Evolutionary conservation across 1,140 invertebrate species (phyloP).

Genomic region (Fopius arisanus): DNA sequence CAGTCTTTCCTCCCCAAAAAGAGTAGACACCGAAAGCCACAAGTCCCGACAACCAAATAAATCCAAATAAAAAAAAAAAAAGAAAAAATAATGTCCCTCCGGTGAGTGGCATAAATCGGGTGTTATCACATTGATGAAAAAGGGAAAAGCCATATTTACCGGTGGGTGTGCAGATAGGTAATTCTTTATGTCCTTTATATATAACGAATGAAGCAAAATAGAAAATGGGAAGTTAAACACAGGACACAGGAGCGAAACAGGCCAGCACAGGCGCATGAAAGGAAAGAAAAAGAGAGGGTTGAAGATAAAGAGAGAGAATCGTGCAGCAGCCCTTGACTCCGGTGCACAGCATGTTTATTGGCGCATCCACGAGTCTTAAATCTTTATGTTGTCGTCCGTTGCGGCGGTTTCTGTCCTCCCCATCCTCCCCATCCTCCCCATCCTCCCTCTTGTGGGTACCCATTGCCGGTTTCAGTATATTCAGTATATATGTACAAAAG

Average conservation of each 20-base stretch:
- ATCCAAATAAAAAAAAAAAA: not conserved
- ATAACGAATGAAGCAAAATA: conserved; percentile 39
- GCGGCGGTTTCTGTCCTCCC: conserved; percentile 52
- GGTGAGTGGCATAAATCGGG: no score
- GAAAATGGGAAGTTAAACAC: conserved; percentile 16
- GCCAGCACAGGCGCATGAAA: conserved; percentile 7
- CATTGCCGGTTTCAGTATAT: conserved; percentile 27
- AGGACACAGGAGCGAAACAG: conserved; percentile 34
- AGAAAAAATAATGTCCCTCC: not conserved
- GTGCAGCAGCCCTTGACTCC: conserved; percentile 49
- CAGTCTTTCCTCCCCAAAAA: no score
- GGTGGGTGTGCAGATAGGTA: no score
- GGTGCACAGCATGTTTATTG: conserved; percentile 63
- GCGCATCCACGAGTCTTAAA: conserved; percentile 64
- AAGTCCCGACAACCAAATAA: no score
- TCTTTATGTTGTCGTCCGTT: conserved; percentile 65
- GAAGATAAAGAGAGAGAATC: conserved; percentile 47
- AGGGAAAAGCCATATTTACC: no score
- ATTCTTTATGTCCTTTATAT: not conserved
- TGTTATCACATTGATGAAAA: no score
- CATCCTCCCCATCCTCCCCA: no score
- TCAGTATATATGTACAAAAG: conserved; percentile 30
- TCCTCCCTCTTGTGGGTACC: conserved; percentile 32
- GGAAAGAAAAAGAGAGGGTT: not conserved
- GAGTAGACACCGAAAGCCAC: no score